Base-by-base conservation (phyloP, 2,888 invertebrate genomes). In the Tromatobia lineatoria region DNA sequence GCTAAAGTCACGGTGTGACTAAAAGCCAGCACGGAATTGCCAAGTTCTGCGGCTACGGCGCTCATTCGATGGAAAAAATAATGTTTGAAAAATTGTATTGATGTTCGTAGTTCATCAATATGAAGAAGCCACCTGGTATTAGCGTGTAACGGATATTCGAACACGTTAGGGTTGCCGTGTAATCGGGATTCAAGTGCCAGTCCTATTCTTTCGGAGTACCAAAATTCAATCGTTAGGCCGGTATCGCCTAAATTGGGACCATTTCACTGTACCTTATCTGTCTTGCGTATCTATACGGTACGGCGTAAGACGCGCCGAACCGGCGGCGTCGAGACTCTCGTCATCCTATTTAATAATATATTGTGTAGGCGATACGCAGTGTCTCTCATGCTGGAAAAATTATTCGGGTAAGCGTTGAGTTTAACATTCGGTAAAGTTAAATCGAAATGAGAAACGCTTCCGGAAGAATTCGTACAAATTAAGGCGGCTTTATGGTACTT, bases 391-490 rank as follows among this genome's bases (percentile, higher is more conserved):
- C 47, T 74, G 18, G 3, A 42, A 20, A 38, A 42, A 42, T 10
- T 18, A 61, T 38, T 64, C 20, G 38, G 7, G 20, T 15, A 15
- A 47, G 38, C 11, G 11, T 3, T 47, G 25, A 29, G 29, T 45
- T 73, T 57, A 2, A 23, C 4, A 4, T 42, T 34, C n/a, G 34
- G 34, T 45, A 52, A 74, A 61, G 23, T 10, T 50, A 45, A 23
- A 45, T 50, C 20, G 23, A 20, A 15, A 79, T 80, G 83, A 83
- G 83, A 79, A 71, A 52, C 83, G 67, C 76, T 80, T 76, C 1
- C 47, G 42, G 15, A 57, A 18, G 71, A 76, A 83, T 83, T 83
- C 76, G 80, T 76, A 67, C 59, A 80, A 83, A 83, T 83, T 83
- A 73, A 83, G 71, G 67, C 71, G 34, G 71, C 52, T 80, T 80